These are phyloP conservation scores for Diuraphis noxia DNA, from an alignment of 1,140 invertebrate genomes.

Conservation along the genomic window DNA sequence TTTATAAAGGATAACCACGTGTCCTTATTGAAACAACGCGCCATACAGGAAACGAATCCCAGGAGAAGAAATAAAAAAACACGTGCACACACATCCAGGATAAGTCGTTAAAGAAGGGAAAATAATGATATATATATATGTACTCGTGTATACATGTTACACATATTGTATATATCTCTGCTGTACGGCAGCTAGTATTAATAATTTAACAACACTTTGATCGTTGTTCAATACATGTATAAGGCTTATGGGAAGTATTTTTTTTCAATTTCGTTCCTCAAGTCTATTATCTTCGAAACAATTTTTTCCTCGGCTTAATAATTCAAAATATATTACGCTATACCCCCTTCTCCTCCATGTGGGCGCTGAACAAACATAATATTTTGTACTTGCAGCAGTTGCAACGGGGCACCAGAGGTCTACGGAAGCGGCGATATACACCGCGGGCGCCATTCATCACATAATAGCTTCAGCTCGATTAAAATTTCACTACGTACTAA, in stretches of 20 bases:
- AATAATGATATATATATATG: constrained; percentile 38
- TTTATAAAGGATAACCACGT: constrained; percentile 32
- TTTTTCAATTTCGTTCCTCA: constrained; percentile 38
- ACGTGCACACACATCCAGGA: constrained; percentile 14
- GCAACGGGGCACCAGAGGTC: not conserved
- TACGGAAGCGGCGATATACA: not conserved
- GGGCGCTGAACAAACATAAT: not conserved
- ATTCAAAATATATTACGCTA: constrained; percentile 24
- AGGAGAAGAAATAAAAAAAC: constrained; percentile 26
- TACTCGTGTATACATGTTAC: not conserved
- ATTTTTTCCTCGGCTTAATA: constrained; percentile 44
- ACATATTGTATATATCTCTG: not conserved
- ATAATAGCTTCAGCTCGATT: constrained; percentile 29
- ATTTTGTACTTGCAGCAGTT: constrained; percentile 1
- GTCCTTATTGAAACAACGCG: constrained; percentile 36
- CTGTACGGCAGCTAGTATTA: not conserved
- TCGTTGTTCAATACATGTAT: constrained; percentile 45
- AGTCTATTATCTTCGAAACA: constrained; percentile 46
- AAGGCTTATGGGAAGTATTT: not conserved
- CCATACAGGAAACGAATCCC: constrained; percentile 23
- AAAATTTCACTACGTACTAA: constrained; percentile 45
- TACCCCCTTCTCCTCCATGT: too few relatives aligned
- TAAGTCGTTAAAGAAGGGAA: constrained; percentile 48
- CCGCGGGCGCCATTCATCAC: constrained; percentile 27
- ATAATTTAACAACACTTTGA: constrained; percentile 50